A percentile compares a stretch with the other conserved stretches of the same genome.
Evolutionary conservation across 2,113 vertebrate genomes (phyloP).

Genomic region (Ochotona curzoniae): DNA sequence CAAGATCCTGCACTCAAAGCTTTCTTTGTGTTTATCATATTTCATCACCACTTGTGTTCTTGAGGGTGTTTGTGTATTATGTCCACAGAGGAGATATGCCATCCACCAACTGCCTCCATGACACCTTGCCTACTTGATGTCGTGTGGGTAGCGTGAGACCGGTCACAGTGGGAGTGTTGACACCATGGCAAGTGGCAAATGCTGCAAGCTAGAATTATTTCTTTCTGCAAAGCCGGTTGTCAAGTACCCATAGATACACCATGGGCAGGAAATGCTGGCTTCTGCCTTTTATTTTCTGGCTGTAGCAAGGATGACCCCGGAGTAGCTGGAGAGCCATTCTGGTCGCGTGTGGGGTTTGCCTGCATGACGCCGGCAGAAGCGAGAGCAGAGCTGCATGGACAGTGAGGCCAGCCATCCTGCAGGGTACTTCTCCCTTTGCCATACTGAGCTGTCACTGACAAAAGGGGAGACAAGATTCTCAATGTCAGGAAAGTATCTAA

Average conservation of each 20-base stretch:
- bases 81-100: neutral
- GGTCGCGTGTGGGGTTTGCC: neutral
- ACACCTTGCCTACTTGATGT: neutral
- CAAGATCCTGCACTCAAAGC: neutral
- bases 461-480: slow-evolving; percentile 1
- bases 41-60: neutral
- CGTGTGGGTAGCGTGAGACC: neutral
- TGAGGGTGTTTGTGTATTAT: neutral
- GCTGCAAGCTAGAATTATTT: neutral
- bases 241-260: neutral
- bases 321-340: neutral
- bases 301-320: neutral
- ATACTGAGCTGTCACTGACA: neutral
- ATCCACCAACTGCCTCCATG: neutral
- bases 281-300: slow-evolving; percentile 39
- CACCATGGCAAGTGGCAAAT: neutral
- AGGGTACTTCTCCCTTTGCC: neutral
- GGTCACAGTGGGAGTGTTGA: neutral
- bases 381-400: neutral
- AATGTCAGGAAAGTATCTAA: slow-evolving; percentile 12
- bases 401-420: no score
- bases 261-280: neutral
- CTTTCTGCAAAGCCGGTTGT: slow-evolving; percentile 8
- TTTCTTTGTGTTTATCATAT: neutral
- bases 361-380: neutral